These are phyloP conservation scores for Pemphredon lugubris DNA, from an alignment of 2,888 invertebrate genomes.

Conservation along the genomic window DNA sequence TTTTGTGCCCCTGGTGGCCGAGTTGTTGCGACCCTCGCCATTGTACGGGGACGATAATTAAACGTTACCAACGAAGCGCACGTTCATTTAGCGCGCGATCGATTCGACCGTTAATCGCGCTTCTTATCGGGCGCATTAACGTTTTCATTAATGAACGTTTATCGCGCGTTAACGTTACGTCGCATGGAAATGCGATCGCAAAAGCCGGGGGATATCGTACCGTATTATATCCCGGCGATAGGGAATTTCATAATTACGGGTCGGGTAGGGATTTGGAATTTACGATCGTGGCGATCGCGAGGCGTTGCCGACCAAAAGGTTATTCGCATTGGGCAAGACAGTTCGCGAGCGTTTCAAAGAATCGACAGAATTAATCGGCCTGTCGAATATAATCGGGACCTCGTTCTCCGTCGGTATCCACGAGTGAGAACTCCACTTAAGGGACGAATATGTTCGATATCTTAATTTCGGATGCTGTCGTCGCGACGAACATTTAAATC, in stretches of 20 bases:
- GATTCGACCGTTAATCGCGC: conserved; percentile 3
- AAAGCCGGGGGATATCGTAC: not conserved
- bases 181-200: too few relatives aligned
- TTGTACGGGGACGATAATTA: conserved; percentile 46
- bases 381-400: conserved; percentile 49
- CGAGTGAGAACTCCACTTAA: conserved; percentile 54
- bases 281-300: too few relatives aligned
- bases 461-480: conserved; percentile 57
- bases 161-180: not conserved
- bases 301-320: conserved; percentile 31
- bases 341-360: conserved; percentile 49
- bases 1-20: conserved; percentile 35
- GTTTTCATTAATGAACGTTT: not conserved
- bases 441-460: conserved; percentile 54
- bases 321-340: conserved; percentile 29
- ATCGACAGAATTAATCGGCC: conserved; percentile 60
- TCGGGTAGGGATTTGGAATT: too few relatives aligned
- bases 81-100: conserved; percentile 22
- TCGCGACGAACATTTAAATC: conserved; percentile 36
- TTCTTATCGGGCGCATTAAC: not conserved
- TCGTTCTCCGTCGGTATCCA: conserved; percentile 28
- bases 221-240: not conserved
- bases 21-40: conserved; percentile 24
- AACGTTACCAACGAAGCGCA: conserved; percentile 33
- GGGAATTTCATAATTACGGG: not conserved